Evolutionary conservation across 1,140 invertebrate genomes (phyloP).

Genomic region (Charaxes varanes): DNA sequence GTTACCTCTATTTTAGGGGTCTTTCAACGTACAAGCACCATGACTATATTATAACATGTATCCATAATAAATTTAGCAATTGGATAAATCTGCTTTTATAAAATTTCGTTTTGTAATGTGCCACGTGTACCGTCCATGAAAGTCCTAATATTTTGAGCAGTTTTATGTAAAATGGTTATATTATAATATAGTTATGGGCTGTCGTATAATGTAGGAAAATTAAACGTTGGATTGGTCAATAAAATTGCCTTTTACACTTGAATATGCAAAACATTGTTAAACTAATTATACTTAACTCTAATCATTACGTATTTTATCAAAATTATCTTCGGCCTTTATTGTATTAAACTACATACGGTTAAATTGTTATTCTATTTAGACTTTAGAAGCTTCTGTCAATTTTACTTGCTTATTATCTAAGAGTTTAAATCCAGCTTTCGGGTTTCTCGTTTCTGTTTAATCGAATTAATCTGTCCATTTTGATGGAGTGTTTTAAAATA

Average conservation of each 20-base stretch:
- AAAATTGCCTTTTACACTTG: slow-evolving; percentile 41
- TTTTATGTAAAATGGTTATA: background rate
- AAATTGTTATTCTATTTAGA: slow-evolving; percentile 18
- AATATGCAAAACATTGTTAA: slow-evolving; percentile 23
- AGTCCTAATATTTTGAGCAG: background rate
- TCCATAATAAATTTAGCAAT: background rate
- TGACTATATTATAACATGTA: slow-evolving; percentile 3
- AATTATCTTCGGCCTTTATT: slow-evolving; percentile 23
- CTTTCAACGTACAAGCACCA: background rate
- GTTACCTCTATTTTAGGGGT: background rate
- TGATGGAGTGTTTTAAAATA: slow-evolving; percentile 63
- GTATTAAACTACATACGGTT: slow-evolving; percentile 14
- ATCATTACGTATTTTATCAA: slow-evolving; percentile 19
- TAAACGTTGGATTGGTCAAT: slow-evolving; percentile 30
- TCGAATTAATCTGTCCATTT: slow-evolving; percentile 63
- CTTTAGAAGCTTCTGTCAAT: slow-evolving; percentile 21
- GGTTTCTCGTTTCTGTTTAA: slow-evolving; percentile 41
- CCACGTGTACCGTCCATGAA: too few relatives aligned
- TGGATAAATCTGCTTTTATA: too few relatives aligned
- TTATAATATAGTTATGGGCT: slow-evolving; percentile 2
- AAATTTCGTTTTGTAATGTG: too few relatives aligned
- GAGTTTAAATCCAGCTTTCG: slow-evolving; percentile 64
- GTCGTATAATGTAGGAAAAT: background rate
- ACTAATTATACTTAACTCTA: slow-evolving; percentile 20
- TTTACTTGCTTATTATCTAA: slow-evolving; percentile 29